These are phyloP conservation scores for Phrynocephalus forsythii DNA, from an alignment of 2,797 vertebrate genomes.

Conservation along the genomic window DNA sequence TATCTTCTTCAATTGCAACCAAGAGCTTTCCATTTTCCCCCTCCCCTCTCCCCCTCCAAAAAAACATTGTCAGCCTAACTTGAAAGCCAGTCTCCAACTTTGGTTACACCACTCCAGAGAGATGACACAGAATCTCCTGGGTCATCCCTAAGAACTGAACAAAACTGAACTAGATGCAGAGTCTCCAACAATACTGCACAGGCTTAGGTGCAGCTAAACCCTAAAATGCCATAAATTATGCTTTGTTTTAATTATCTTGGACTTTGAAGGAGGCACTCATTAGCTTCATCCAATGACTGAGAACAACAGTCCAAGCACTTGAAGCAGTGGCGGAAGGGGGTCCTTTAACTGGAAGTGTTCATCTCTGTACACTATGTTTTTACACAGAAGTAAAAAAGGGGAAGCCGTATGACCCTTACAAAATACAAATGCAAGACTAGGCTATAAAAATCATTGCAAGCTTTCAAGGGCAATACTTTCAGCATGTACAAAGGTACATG, in stretches of 20 bases:
- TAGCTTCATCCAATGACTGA: not conserved
- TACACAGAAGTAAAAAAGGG: too few relatives aligned
- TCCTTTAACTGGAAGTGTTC: not conserved
- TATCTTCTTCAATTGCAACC: slow-evolving; percentile 12
- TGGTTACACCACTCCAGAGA: not conserved
- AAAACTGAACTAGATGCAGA: not conserved
- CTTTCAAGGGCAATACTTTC: too few relatives aligned
- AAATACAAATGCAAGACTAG: too few relatives aligned
- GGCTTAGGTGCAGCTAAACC: too few relatives aligned
- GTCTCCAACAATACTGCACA: not conserved
- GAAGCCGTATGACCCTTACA: too few relatives aligned
- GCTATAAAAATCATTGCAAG: too few relatives aligned
- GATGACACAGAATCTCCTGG: not conserved
- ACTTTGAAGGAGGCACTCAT: not conserved
- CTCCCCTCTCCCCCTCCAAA: not conserved
- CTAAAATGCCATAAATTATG: not conserved
- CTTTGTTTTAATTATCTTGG: not conserved
- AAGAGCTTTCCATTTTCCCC: slow-evolving; percentile 17
- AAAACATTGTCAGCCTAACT: not conserved
- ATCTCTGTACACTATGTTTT: too few relatives aligned
- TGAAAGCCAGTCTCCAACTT: slow-evolving; percentile 17
- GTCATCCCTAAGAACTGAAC: too few relatives aligned
- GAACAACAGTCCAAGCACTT: not conserved
- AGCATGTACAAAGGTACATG: too few relatives aligned
- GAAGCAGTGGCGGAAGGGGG: not conserved